phyloP scores from a whole-genome alignment of 30 jellyfish, hydroid and myxozoan species.

The Euphysa ruthae region DNA sequence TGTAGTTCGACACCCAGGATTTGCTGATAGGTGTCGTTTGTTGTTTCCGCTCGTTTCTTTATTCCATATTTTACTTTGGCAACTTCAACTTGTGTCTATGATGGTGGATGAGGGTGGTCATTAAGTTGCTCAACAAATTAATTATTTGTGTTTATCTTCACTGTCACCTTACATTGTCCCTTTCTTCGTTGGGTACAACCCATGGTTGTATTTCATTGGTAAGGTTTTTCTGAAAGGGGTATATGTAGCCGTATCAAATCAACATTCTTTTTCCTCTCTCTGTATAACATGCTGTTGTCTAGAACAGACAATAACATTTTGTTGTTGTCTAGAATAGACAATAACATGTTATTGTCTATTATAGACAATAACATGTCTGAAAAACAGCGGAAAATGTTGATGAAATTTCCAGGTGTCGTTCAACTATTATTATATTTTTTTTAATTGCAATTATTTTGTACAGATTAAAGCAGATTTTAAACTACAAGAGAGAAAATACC shows the following conservation, averaged over 20 bases:
- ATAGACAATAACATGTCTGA: too few relatives aligned
- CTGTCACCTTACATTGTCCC: slow-evolving; percentile 24
- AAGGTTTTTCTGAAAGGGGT: background rate
- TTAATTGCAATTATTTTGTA: too few relatives aligned
- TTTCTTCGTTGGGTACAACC: slow-evolving; percentile 12
- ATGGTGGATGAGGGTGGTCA: slow-evolving; percentile 19
- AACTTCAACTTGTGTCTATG: background rate
- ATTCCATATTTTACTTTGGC: background rate
- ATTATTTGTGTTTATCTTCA: background rate
- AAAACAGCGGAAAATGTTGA: too few relatives aligned
- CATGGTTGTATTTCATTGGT: background rate
- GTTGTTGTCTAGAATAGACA: too few relatives aligned
- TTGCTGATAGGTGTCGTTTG: background rate
- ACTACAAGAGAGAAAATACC: too few relatives aligned
- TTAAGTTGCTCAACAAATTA: background rate
- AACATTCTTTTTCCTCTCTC: background rate
- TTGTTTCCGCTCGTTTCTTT: background rate
- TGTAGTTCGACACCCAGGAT: background rate
- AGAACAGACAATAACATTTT: too few relatives aligned
- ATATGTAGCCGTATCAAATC: background rate
- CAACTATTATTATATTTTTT: too few relatives aligned
- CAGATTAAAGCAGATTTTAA: too few relatives aligned
- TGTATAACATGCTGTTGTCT: too few relatives aligned
- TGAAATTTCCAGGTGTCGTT: too few relatives aligned
- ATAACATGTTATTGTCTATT: too few relatives aligned